Evolutionary conservation across 53 echinoderm and acorn worm genomes (phyloP).

Genomic region (Patiria pectinifera): DNA sequence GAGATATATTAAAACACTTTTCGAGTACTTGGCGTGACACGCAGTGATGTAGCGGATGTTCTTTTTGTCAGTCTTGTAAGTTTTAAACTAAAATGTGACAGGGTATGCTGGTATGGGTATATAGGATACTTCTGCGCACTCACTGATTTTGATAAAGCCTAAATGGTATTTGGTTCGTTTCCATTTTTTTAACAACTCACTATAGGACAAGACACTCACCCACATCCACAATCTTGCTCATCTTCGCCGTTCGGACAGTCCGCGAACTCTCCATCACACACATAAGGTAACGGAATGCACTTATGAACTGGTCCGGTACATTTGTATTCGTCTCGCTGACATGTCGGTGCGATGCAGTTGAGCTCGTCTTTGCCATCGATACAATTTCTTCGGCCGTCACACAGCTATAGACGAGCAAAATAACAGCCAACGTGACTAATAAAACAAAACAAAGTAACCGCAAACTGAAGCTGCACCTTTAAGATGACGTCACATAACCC

Average conservation of each 20-base stretch:
- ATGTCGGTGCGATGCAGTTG: background rate
- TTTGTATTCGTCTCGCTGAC: background rate
- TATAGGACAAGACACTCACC: background rate
- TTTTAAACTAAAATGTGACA: too few relatives aligned
- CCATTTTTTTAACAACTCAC: background rate
- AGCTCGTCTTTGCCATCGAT: conserved; percentile 29
- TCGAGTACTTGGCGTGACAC: too few relatives aligned
- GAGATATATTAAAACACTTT: too few relatives aligned
- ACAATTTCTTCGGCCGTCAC: background rate
- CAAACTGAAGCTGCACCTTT: too few relatives aligned
- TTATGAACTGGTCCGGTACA: background rate
- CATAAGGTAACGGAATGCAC: conserved; percentile 46
- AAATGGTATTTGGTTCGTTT: background rate
- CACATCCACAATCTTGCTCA: conserved; percentile 56
- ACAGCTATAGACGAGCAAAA: background rate
- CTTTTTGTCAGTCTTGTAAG: too few relatives aligned
- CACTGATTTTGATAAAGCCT: background rate
- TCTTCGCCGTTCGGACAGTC: conserved; percentile 60
- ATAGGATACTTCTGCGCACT: too few relatives aligned
- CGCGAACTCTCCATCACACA: conserved; percentile 56
- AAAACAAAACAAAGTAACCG: background rate
- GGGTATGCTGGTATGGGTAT: too few relatives aligned
- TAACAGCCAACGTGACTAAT: background rate
- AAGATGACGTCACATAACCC: too few relatives aligned
- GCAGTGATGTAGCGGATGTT: too few relatives aligned